Base-by-base conservation (phyloP, 2,113 vertebrate genomes). In the Spizaetus ornatus region DNA sequence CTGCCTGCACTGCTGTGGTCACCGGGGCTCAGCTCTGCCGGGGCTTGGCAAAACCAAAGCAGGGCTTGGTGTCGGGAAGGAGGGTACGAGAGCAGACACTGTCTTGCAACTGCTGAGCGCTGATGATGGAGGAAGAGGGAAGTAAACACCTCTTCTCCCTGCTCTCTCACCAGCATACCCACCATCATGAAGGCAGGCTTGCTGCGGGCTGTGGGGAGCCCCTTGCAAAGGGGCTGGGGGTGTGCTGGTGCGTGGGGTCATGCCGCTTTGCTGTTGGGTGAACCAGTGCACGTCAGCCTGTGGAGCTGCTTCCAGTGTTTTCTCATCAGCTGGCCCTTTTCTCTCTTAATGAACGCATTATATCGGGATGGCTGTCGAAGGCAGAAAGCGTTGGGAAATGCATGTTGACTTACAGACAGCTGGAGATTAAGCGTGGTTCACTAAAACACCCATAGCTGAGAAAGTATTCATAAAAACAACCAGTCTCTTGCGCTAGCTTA, bases 401-500 rank as follows among this genome's bases (percentile, higher is more conserved):
- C 4, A 5, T 72, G 61, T 85, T 85, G 81, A 76, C 65, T 95
- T 95, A 77, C 1, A 91, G 88, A 88, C 77, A 93, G 73, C 77
- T 96, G 91, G 66, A 91, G 70, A 67, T 69, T n/a, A n/a, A 81
- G 56, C 3, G 3, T 63, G 48, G 62, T 79, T 97, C 77, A 89
- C 38, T 67, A 84, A 82, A 95, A 94, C 81, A 84, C 70, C 48
- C 65, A 42, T 61, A 8, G 31, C 65, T 95, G 82, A 95, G 88
- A 95, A 88, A 93, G 86, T 45, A 69, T 65, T 88, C 56, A 72
- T 76, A 71, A 80, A 95, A 94, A 22, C 66, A 94, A 53, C 69
- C 34, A 90, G 62, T 36, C 66, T 34, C 53, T 96, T 53, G 86
- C 1, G 2, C 32, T 58, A 85, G 52, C 45, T 94, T 81, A 84